Percentiles rank a stretch among this genome's conserved stretches.
Conservation (phyloP, 2,888 invertebrate species). For the Metallyticus violacea region DNA sequence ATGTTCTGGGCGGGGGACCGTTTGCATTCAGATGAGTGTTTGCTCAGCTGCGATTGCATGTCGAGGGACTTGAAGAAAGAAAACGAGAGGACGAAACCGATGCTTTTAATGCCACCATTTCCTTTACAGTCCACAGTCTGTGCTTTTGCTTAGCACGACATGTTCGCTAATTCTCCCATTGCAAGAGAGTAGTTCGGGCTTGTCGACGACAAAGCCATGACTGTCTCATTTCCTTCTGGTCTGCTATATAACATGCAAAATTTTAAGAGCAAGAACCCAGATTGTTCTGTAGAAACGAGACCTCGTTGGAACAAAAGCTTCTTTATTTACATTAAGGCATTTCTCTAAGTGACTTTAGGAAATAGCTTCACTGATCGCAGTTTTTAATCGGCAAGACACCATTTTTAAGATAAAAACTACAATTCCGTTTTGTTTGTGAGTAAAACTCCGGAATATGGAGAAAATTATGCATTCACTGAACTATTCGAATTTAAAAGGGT, state of each 20-base stretch:
- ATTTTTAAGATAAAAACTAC: no score
- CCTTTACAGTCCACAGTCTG: neutral
- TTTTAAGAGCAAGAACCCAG: neutral
- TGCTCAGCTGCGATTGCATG: neutral
- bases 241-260: neutral
- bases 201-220: no score
- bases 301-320: neutral
- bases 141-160: neutral
- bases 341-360: no score
- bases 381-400: no score
- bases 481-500: no score
- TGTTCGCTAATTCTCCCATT: neutral
- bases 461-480: no score
- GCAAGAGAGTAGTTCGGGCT: neutral
- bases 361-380: no score
- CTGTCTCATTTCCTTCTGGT: neutral
- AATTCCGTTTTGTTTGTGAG: no score
- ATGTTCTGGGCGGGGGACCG: neutral
- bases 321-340: no score
- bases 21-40: slow-evolving; percentile 18
- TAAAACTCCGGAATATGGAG: no score
- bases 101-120: neutral
- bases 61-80: neutral
- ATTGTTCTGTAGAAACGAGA: neutral
- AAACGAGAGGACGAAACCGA: neutral